Evolutionary conservation across 2,797 vertebrate genomes (phyloP), one percentile per base, ranked within the genome.

Genomic region (Selene dorsalis): DNA sequence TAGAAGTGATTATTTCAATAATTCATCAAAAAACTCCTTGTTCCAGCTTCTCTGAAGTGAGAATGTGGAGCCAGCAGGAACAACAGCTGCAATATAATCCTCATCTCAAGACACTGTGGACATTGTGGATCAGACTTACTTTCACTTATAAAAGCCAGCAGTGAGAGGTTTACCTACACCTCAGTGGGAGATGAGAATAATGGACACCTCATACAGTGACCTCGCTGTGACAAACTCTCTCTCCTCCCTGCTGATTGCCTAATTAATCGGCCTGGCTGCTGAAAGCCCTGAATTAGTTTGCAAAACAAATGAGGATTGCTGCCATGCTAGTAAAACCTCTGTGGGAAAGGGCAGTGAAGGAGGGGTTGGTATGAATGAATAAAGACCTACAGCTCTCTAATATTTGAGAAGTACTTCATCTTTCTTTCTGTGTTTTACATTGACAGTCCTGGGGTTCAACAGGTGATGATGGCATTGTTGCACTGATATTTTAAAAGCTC

Each of bases 231-330:
- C 79, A 79, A 82, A 85, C 73, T 71, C 73, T 43, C 72, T 79
- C 64, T 35, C 71, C 82, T 84, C 73, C 55, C 17, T 38, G 75
- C 69, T 32, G 43, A 83, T 77, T 80, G 80, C 66, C 81, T 93
- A 89, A 93, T 92, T 91, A 89, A 91, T 88, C 26, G 76, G 57
- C 84, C 85, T 60, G 75, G 88, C 86, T 73, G 79, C 80, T 80
- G 69, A 92, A 89, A 70, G 83, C 80, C 84, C 76, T 91, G 83
- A 90, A 89, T 90, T 83, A 74, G 88, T 92, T 93, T 89, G 90
- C 85, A 84, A 91, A 91, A 90, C 86, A 82, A 89, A 84, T 77
- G 88, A 87, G 77, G 70, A 69, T 2, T 52, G 72, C 71, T 71
- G 67, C 87, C 1, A 30, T 69, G 77, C 76, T 79, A 64, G 64